Evolutionary conservation across 2,888 invertebrate genomes (phyloP).

Genomic region (Caenorhabditis auriculariae): DNA sequence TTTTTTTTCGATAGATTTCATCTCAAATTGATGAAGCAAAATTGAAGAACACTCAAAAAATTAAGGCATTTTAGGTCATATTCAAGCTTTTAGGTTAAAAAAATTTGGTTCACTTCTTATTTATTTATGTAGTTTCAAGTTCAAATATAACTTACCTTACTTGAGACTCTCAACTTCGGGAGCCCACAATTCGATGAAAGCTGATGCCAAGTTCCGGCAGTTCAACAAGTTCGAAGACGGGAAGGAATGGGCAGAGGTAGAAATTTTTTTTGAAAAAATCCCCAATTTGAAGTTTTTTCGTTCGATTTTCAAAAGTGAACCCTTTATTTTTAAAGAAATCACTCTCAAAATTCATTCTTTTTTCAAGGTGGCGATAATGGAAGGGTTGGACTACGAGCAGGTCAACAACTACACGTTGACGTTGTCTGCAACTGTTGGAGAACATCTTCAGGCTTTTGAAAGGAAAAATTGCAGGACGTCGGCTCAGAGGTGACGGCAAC

Average conservation of each 20-base stretch:
- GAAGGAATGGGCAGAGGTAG: conserved; percentile 47
- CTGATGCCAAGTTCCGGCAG: conserved; percentile 54
- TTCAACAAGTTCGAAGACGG: conserved; percentile 49
- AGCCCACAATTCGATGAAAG: conserved; percentile 22
- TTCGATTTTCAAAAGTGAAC: too few relatives aligned
- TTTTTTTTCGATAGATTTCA: too few relatives aligned
- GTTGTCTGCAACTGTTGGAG: conserved; percentile 57
- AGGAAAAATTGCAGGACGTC: conserved; percentile 47
- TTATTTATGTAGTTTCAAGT: neutral
- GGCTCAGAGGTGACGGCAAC: conserved; percentile 69
- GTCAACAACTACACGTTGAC: conserved; percentile 58
- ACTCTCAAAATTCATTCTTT: neutral
- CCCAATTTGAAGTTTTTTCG: too few relatives aligned
- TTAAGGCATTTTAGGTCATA: too few relatives aligned
- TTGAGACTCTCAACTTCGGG: conserved; percentile 27
- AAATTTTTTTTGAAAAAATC: conserved; percentile 10
- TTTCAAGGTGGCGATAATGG: conserved; percentile 50
- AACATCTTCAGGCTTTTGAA: neutral
- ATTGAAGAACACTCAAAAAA: too few relatives aligned
- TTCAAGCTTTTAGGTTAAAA: too few relatives aligned
- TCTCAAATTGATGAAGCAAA: too few relatives aligned
- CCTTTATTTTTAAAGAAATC: too few relatives aligned
- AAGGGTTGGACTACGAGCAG: conserved; percentile 58
- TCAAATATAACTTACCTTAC: neutral
- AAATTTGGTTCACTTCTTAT: too few relatives aligned